phyloP scores from a whole-genome alignment of 1,140 invertebrate species.

The Lethocerus indicus region DNA sequence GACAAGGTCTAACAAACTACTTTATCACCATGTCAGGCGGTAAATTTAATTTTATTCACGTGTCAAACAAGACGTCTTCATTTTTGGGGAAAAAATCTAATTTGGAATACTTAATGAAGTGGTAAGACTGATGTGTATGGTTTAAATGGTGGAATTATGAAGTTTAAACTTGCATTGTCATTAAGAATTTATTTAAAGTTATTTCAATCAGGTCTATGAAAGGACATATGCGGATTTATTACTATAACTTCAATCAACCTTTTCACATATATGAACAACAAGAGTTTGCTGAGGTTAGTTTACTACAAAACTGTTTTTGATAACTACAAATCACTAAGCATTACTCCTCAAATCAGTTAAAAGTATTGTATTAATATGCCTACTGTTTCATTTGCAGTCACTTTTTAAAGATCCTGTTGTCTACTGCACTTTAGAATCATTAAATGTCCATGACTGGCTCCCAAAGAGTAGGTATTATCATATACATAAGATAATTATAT shows the following conservation, averaged over 20 bases:
- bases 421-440: background rate
- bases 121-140: too few species aligned
- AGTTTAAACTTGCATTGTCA: too few species aligned
- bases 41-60: background rate
- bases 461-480: too few species aligned
- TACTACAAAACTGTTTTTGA: slow-evolving; percentile 3
- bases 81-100: background rate
- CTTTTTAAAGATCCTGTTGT: slow-evolving; percentile 26
- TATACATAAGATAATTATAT: too few species aligned
- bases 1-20: too few species aligned
- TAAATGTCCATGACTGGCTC: too few species aligned
- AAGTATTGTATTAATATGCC: background rate
- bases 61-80: background rate
- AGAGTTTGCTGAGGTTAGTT: slow-evolving; percentile 25
- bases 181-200: too few species aligned
- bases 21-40: too few species aligned
- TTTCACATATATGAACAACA: slow-evolving; percentile 27
- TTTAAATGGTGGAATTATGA: too few species aligned
- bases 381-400: slow-evolving; percentile 17
- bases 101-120: slow-evolving; percentile 6
- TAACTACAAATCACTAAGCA: background rate
- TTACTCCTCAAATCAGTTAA: background rate
- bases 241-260: slow-evolving; percentile 27
- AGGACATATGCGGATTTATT: slow-evolving; percentile 23
- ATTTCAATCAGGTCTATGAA: slow-evolving; percentile 27